Conservation (phyloP, 2,797 vertebrate species). For the Cygnus olor region DNA sequence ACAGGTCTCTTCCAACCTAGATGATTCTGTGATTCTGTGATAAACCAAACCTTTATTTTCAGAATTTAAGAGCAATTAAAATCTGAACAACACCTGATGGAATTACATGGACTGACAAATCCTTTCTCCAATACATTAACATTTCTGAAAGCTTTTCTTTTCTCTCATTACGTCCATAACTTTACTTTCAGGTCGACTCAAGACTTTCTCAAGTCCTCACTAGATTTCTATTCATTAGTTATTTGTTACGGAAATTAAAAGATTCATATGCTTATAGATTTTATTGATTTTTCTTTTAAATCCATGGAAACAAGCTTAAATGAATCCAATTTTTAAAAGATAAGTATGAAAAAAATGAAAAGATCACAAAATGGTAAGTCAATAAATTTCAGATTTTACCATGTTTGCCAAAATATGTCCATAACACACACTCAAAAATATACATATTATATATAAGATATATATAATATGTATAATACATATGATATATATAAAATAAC, state of each 20-base stretch:
- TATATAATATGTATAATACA: too few relatives aligned
- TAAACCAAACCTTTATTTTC: not conserved
- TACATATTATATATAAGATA: too few relatives aligned
- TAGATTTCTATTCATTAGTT: not conserved
- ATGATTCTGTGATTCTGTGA: too few relatives aligned
- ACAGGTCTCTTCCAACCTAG: too few relatives aligned
- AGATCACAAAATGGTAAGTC: not conserved
- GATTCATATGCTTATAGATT: not conserved
- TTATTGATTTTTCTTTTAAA: not conserved
- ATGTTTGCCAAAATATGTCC: not conserved
- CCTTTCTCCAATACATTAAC: accelerated
- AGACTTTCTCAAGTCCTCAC: not conserved
- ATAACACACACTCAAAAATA: not conserved
- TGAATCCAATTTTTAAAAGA: not conserved
- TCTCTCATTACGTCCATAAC: not conserved
- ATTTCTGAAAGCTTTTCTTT: not conserved
- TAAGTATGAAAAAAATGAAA: not conserved
- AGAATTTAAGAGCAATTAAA: not conserved
- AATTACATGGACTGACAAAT: not conserved
- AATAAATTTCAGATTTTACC: not conserved
- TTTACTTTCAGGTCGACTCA: not conserved
- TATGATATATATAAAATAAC: too few relatives aligned
- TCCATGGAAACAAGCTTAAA: not conserved
- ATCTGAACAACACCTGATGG: not conserved
- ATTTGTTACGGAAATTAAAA: not conserved